These are phyloP conservation scores for Tineola bisselliella DNA, from an alignment of 2,888 invertebrate genomes.

Conservation along the genomic window DNA sequence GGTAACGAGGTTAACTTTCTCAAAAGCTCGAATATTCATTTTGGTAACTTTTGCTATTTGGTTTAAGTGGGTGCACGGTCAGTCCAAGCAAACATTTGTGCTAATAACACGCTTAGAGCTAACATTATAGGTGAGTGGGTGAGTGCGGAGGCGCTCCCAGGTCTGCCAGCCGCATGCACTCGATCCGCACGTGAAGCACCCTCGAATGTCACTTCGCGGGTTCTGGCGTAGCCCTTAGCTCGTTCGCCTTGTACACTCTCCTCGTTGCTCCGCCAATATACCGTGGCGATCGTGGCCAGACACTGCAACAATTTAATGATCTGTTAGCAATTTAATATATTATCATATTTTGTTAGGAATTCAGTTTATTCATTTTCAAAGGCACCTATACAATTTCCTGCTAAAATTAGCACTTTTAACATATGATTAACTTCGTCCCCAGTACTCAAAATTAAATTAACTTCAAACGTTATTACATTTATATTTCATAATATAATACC, in stretches of 20 bases:
- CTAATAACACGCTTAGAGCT: constrained; percentile 20
- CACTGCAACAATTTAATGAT: constrained; percentile 56
- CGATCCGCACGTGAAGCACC: constrained; percentile 76
- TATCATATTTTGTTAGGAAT: no score
- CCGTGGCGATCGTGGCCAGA: constrained; percentile 85
- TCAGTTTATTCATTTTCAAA: no score
- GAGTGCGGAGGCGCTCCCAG: constrained; percentile 29
- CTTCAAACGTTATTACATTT: background rate
- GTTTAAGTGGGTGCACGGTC: constrained; percentile 13
- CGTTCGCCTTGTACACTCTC: constrained; percentile 85
- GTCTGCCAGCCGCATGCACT: constrained; percentile 72
- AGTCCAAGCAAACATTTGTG: constrained; percentile 4
- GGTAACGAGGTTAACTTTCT: constrained; percentile 1
- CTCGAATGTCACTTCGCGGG: constrained; percentile 73
- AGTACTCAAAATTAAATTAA: background rate
- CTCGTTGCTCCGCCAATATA: constrained; percentile 89
- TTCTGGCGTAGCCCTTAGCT: constrained; percentile 80
- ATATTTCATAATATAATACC: background rate
- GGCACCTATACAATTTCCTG: no score
- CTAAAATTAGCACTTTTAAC: background rate
- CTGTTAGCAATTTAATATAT: no score
- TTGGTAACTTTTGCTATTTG: background rate
- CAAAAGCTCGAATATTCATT: constrained; percentile 2
- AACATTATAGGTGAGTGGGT: constrained; percentile 22
- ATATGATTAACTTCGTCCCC: background rate